Percentiles rank a stretch among this genome's conserved stretches.
Conservation (phyloP, 2,113 vertebrate genomes). For the Leptobrachium ailaonicum region DNA sequence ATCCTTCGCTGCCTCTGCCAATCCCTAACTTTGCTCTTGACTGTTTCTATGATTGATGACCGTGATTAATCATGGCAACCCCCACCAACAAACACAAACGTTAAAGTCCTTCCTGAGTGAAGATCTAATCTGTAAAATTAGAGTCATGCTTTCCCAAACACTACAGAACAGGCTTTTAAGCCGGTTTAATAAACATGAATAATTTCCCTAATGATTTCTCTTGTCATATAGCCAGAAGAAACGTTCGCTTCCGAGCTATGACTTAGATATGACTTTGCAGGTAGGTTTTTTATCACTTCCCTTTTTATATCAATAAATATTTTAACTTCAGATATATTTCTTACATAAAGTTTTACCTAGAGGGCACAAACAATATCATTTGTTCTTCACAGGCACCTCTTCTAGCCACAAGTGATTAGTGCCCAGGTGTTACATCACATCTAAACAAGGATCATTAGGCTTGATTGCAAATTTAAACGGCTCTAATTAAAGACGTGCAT, state of each 20-base stretch:
- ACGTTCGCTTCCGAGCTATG: background rate
- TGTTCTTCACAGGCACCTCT: background rate
- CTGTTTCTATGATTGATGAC: conserved; percentile 7
- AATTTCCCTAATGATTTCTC: conserved; percentile 2
- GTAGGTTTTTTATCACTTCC: background rate
- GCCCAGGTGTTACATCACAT: conserved; percentile 65
- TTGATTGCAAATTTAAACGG: conserved; percentile 74
- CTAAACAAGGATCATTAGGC: conserved; percentile 72
- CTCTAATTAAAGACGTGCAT: conserved; percentile 74
- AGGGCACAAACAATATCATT: background rate
- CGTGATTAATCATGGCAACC: background rate
- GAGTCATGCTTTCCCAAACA: conserved; percentile 11
- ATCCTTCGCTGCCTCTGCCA: background rate
- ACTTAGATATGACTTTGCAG: conserved; percentile 22
- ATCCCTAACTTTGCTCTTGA: background rate
- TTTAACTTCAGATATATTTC: background rate
- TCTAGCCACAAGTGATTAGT: conserved; percentile 57
- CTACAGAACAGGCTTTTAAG: conserved; percentile 12
- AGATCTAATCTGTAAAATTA: conserved; percentile 2
- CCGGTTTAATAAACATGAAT: conserved; percentile 14
- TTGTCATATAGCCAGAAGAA: conserved; percentile 22
- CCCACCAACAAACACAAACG: background rate
- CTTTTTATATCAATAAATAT: conserved; percentile 4
- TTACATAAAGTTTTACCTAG: background rate
- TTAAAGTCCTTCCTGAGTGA: background rate